Conservation (phyloP, 2,888 invertebrate genomes). For the Agrypnus murinus region DNA sequence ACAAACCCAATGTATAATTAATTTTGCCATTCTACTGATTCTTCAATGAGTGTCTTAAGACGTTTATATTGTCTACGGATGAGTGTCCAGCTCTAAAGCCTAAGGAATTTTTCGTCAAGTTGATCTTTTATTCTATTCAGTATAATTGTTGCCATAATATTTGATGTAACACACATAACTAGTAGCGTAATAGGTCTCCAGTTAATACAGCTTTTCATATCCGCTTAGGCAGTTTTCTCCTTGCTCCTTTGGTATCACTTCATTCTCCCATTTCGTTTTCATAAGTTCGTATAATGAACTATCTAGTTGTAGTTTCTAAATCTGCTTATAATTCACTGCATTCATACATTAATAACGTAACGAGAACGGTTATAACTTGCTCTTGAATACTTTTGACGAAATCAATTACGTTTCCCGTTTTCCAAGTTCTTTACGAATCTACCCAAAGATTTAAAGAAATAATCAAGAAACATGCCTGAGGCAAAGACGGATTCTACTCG, state of each 20-base stretch:
- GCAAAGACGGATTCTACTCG: no score
- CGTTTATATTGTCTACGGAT: neutral
- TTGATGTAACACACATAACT: constrained; percentile 1
- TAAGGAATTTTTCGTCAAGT: neutral
- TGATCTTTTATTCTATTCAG: neutral
- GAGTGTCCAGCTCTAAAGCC: constrained; percentile 1
- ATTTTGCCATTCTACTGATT: constrained; percentile 1
- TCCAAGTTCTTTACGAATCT: no score
- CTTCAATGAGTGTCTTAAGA: neutral
- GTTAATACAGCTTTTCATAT: neutral
- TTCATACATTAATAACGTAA: no score
- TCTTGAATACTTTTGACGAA: no score
- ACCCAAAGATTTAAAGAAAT: no score
- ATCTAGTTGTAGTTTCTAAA: neutral
- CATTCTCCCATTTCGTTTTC: neutral
- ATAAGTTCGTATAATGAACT: neutral
- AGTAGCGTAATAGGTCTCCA: constrained; percentile 2
- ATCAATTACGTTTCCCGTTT: no score
- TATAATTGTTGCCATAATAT: neutral
- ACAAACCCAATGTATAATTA: neutral
- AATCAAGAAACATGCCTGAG: no score
- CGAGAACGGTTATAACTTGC: no score
- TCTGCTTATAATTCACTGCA: neutral
- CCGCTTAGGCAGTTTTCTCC: neutral
- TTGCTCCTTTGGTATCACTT: neutral